These are phyloP conservation scores for Mylabris phalerata DNA, from an alignment of 1,140 invertebrate species.

Conservation along the genomic window DNA sequence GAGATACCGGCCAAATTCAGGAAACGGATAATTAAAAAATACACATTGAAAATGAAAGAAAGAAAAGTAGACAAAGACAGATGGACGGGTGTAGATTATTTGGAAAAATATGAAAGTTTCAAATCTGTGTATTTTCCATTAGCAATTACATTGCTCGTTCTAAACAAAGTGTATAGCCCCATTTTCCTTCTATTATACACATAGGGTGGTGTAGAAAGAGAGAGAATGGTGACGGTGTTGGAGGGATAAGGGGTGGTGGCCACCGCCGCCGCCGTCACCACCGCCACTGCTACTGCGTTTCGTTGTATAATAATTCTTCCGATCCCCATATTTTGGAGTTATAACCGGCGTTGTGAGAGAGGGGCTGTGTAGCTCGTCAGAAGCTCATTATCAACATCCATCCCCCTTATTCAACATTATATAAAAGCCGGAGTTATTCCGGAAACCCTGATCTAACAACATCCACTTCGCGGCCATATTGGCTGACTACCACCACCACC, in stretches of 20 bases:
- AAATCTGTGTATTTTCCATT: conserved; percentile 3
- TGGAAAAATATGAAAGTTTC: conserved; percentile 1
- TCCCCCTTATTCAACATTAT: not conserved
- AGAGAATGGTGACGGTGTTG: not conserved
- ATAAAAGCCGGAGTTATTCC: conserved; percentile 13
- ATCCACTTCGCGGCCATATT: conserved; percentile 18
- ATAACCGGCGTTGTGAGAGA: conserved; percentile 12
- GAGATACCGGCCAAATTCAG: no score
- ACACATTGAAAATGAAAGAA: no score
- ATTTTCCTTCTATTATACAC: not conserved
- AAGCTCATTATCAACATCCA: conserved; percentile 21
- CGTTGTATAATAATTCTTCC: conserved; percentile 17
- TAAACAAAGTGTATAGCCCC: not conserved
- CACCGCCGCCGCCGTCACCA: not conserved
- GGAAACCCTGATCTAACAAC: conserved; percentile 10
- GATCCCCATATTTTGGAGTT: conserved; percentile 21
- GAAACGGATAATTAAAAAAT: no score
- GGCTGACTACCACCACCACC: not conserved
- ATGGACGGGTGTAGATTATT: not conserved
- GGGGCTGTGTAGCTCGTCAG: conserved; percentile 8
- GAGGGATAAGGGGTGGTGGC: not conserved
- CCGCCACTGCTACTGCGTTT: not conserved
- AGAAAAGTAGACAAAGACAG: not conserved
- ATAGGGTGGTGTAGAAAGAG: not conserved
- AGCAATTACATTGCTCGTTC: conserved; percentile 11